Conservation (phyloP, 2,888 invertebrate genomes). For the Charanyca ferruginea region DNA sequence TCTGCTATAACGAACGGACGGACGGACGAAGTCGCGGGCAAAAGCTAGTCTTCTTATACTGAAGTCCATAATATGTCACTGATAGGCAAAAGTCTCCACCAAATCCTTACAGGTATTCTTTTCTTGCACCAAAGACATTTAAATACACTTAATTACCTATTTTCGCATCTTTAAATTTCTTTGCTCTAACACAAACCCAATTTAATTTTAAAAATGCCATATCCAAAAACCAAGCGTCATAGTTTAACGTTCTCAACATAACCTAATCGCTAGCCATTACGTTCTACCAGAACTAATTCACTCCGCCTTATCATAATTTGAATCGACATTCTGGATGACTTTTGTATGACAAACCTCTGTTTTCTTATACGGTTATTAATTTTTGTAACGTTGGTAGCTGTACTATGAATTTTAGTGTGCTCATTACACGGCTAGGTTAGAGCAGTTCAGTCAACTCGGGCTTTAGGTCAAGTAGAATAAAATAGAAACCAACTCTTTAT, state of each 20-base stretch:
- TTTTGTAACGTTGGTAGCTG: conserved; percentile 78
- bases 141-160: too few relatives aligned
- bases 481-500: not conserved
- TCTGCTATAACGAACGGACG: too few relatives aligned
- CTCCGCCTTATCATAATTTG: conserved; percentile 89
- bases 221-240: conserved; percentile 69
- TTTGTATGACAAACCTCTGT: conserved; percentile 89
- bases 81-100: too few relatives aligned
- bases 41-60: too few relatives aligned
- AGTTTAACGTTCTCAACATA: conserved; percentile 69
- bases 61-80: too few relatives aligned
- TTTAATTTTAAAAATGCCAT: not conserved
- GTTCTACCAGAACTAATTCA: conserved; percentile 90
- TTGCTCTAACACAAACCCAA: not conserved
- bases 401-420: conserved; percentile 73
- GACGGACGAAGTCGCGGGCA: too few relatives aligned
- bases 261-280: conserved; percentile 87
- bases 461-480: conserved; percentile 38
- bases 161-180: too few relatives aligned
- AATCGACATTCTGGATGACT: conserved; percentile 89
- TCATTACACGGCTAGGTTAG: conserved; percentile 73
- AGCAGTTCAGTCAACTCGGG: conserved; percentile 76
- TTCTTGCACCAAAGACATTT: too few relatives aligned
- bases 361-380: conserved; percentile 90
- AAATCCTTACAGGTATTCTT: too few relatives aligned